Conservation (phyloP, 2,797 vertebrate genomes). For the Heliangelus exortis region DNA sequence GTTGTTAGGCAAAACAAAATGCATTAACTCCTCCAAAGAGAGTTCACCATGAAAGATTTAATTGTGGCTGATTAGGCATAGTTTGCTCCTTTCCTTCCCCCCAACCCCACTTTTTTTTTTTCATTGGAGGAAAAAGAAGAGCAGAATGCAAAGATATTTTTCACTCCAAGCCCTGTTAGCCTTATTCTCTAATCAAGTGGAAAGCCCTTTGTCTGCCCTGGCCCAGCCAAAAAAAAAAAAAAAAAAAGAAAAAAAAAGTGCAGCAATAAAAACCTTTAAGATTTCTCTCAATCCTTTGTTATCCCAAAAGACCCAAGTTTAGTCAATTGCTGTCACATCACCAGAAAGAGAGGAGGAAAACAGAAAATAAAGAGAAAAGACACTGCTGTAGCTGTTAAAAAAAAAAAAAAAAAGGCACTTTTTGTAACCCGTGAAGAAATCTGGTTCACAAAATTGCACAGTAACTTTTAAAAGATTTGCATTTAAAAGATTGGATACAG, state of each 20-base stretch:
- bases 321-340: constrained; percentile 91
- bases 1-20: constrained; percentile 87
- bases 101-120: not conserved
- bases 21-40: constrained; percentile 88
- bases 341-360: constrained; percentile 73
- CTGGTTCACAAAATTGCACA: constrained; percentile 88
- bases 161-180: constrained; percentile 85
- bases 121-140: constrained; percentile 79
- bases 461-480: constrained; percentile 91
- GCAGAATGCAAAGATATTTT: constrained; percentile 87
- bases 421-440: constrained; percentile 81
- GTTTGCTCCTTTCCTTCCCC: constrained; percentile 53
- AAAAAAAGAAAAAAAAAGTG: constrained; percentile 66
- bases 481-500: constrained; percentile 97
- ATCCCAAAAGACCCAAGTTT: constrained; percentile 84
- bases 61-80: constrained; percentile 92
- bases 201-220: constrained; percentile 86
- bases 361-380: constrained; percentile 66
- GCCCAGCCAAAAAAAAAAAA: constrained; percentile 80
- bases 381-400: constrained; percentile 75
- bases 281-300: constrained; percentile 89
- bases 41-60: constrained; percentile 88
- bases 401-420: constrained; percentile 67
- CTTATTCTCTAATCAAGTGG: constrained; percentile 92
- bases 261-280: constrained; percentile 84